Conservation (phyloP, 2,888 invertebrate species). For the Amiota mariae region DNA sequence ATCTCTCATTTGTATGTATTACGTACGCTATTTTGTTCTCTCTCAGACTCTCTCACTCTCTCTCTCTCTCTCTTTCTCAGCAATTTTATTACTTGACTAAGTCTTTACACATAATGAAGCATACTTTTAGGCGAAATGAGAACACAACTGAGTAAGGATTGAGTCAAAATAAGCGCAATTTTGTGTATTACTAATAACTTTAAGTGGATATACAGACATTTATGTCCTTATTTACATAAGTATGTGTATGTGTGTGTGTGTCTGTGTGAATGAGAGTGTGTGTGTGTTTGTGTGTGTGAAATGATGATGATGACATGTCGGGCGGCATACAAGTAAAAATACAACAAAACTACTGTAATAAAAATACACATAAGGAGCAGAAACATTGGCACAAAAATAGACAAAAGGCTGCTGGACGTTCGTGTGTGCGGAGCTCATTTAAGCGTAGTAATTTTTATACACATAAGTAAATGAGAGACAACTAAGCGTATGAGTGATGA, state of each 20-base stretch:
- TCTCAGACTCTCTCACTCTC: too few relatives aligned
- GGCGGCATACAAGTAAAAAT: background rate
- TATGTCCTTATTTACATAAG: background rate
- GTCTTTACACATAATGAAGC: background rate
- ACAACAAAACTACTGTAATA: background rate
- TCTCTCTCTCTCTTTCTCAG: too few relatives aligned
- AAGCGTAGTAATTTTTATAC: conserved; percentile 42
- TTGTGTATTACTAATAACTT: too few relatives aligned
- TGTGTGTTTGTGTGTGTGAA: background rate
- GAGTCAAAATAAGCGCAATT: background rate
- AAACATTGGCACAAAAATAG: conserved; percentile 27
- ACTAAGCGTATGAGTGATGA: conserved; percentile 33
- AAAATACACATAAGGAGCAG: conserved; percentile 1
- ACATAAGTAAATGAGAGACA: conserved; percentile 23
- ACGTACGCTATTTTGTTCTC: too few relatives aligned
- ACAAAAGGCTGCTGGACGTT: conserved; percentile 69
- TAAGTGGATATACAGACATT: background rate
- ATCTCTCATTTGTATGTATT: too few relatives aligned
- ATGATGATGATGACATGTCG: conserved; percentile 25
- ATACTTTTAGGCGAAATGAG: conserved; percentile 5
- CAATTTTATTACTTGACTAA: too few relatives aligned
- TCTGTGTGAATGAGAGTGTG: too few relatives aligned
- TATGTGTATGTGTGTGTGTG: background rate
- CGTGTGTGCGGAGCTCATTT: conserved; percentile 61
- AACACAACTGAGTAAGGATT: background rate